Evolutionary conservation across 1,140 invertebrate genomes (phyloP), one percentile per base, ranked within the genome.

Genomic region (Triops cancriformis): DNA sequence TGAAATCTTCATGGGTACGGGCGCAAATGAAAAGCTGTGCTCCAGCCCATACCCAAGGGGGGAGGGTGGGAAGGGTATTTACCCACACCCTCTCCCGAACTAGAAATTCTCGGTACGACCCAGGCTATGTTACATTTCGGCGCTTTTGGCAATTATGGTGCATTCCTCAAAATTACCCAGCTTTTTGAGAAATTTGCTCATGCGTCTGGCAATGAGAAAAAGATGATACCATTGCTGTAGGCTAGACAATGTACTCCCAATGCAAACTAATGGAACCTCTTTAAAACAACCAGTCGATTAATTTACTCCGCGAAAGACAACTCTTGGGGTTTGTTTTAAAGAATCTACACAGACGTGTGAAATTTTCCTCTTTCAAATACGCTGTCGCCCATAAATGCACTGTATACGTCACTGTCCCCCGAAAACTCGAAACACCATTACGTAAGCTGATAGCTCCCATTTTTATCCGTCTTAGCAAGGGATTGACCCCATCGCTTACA

Each of bases 391-490:
- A 23, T 64, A 64, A 64, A 64, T 64, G 51, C 51, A 64, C 18
- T 64, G n/a, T 23, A 64, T 64, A 64, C 51, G 51, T 64, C 51
- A 64, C n/a, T 64, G 51, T 64, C 51, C 51, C 51, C n/a, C 23
- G 10, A 5, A 10, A 64, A 64, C 51, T 64, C 23, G 10, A 18
- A 23, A 64, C 51, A 10, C 51, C 51, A 64, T 64, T 64, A 64
- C 23, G 51, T 64, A 64, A 23, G 18, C 51, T 64, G 51, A 64
- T 64, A 64, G 51, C 51, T 64, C 51, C 51, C 51, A 64, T 64
- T 64, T 64, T 64, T 64, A 64, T 64, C 51, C 6, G 51, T 64
- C 51, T 64, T 64, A 23, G 51, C 18, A 6, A n/a, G 5, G 10
- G 51, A 64, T 14, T 64, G 14, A 14, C 51, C 9, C 23, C 51